These are phyloP conservation scores for Linepithema humile DNA, from an alignment of 1,140 invertebrate species.

Conservation along the genomic window DNA sequence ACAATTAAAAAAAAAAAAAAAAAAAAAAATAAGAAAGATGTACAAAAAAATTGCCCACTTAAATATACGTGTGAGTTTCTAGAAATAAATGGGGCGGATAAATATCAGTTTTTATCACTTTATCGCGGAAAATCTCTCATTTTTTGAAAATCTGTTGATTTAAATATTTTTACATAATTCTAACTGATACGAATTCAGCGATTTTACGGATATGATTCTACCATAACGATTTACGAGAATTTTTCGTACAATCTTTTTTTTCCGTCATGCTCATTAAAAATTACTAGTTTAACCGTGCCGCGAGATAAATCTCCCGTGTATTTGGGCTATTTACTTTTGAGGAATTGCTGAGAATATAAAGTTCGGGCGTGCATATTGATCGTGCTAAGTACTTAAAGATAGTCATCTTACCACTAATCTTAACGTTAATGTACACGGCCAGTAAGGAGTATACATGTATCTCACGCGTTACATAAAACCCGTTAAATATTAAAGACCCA, in stretches of 20 bases:
- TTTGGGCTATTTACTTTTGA: constrained; percentile 38
- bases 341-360: background rate
- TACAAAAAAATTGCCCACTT: background rate
- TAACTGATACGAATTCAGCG: background rate
- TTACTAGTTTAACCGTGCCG: constrained; percentile 28
- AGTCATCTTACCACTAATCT: constrained; percentile 42
- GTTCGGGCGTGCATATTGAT: constrained; percentile 33
- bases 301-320: constrained; percentile 25
- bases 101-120: background rate
- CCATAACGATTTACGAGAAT: too few relatives aligned
- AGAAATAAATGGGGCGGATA: too few relatives aligned
- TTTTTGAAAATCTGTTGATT: background rate
- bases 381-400: constrained; percentile 42
- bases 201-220: background rate
- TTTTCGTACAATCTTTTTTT: background rate
- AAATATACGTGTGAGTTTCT: background rate
- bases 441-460: background rate
- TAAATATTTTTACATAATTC: background rate
- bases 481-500: constrained; percentile 16
- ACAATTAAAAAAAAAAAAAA: too few relatives aligned
- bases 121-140: too few relatives aligned
- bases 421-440: background rate
- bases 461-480: background rate
- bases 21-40: background rate
- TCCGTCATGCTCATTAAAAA: constrained; percentile 9